Base-by-base conservation (phyloP, 1,140 invertebrate genomes). In the Pogonognathellus flavescens region DNA sequence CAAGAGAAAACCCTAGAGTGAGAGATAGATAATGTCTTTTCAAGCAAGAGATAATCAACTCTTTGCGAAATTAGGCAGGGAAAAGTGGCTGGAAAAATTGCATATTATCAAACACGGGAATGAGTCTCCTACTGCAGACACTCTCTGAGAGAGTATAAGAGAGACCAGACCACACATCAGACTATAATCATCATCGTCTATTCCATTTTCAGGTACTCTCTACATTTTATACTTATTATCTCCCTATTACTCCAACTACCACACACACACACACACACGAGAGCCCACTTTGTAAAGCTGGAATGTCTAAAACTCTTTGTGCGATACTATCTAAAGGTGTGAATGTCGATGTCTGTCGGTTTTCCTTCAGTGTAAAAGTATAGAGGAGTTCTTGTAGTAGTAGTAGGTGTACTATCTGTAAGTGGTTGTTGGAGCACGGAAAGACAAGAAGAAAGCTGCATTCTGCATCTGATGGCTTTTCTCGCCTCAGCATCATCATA, bases 1-100 rank as follows among this genome's bases (percentile, higher is more conserved):
- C 70, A 52, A 31, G 18, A 53, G 52, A 84, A 57, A 53, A 50
- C 49, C 41, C 62, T 25, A 49, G 83, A 49, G 60, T 81, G 59
- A 84, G 83, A 84, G 66, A 72, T 70, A 76, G 84, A 85, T 85
- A 85, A 85, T 85, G 84, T 80, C 70, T 85, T 57, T 62, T 59
- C 16, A 49, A 59, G 84, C 60, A 57, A 50, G 57, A 55, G 84
- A 80, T 85, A 85, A 85, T 85, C 84, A 85, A 85, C 57, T 20
- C 53, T 55, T 57, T 80, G 85, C 76, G 41, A 86, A 86, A 86
- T 83, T 86, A 83, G 81, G 70, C 16, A 57, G 53, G 72, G 82
- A 60, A 80, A 84, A 84, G 83, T 84, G 83, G 83, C 52, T 84
- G 83, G 70, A 76, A 86, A 86, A 86, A 86, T 86, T 86, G 85